These are phyloP conservation scores for Alcedo quadribrachys DNA, from an alignment of 2,797 vertebrate species.

Conservation along the genomic window DNA sequence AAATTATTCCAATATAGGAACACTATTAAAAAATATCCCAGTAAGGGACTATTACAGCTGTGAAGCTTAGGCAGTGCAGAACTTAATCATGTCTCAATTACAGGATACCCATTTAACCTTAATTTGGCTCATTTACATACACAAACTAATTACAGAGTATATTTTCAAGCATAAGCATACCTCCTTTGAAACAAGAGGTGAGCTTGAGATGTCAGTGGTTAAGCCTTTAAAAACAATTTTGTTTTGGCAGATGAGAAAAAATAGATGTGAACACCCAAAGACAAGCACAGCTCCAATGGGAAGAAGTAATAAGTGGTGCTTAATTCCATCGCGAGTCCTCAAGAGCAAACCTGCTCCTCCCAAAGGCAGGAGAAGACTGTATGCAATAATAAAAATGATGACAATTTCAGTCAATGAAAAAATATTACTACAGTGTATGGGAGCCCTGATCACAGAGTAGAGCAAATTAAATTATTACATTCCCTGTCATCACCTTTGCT, in stretches of 20 bases:
- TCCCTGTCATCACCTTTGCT: slow-evolving; percentile 21
- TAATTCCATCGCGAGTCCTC: background rate
- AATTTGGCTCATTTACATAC: slow-evolving; percentile 10
- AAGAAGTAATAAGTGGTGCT: background rate
- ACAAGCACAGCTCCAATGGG: background rate
- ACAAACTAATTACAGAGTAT: slow-evolving; percentile 12
- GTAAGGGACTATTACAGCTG: background rate
- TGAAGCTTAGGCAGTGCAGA: background rate
- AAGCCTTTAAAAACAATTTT: background rate
- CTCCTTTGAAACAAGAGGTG: background rate
- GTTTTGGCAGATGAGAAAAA: background rate
- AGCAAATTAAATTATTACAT: background rate
- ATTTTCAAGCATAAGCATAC: background rate
- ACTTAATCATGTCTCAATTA: slow-evolving; percentile 12
- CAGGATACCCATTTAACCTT: background rate
- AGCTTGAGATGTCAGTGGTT: background rate
- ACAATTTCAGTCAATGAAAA: background rate
- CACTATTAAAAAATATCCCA: background rate
- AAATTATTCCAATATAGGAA: background rate
- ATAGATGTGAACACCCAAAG: background rate
- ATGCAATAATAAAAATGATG: background rate
- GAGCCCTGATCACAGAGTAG: background rate
- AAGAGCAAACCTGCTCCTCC: background rate
- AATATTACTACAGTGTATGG: background rate
- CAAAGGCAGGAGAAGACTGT: background rate